phyloP scores from a whole-genome alignment of 2,888 invertebrate species.

The Ametastegia equiseti region DNA sequence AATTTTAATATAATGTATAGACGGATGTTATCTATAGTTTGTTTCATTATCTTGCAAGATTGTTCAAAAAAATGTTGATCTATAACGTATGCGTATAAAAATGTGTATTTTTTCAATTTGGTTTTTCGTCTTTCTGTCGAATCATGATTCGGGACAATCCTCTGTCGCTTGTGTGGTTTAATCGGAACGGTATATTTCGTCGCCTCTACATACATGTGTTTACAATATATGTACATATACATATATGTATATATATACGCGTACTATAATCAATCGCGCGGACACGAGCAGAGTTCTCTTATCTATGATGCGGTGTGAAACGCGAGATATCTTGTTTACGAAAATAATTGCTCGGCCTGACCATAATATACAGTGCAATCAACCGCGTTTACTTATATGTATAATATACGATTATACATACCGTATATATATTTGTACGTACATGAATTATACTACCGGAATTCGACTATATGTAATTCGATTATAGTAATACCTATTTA shows the following conservation, averaged over 20 bases:
- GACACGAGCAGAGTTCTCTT: background rate
- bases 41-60: background rate
- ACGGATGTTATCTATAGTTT: background rate
- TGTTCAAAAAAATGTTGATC: too few relatives aligned
- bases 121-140: constrained; percentile 22
- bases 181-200: background rate
- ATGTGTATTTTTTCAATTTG: constrained; percentile 19
- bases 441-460: too few relatives aligned
- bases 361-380: background rate
- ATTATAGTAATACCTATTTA: too few relatives aligned
- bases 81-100: too few relatives aligned
- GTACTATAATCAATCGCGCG: constrained; percentile 39
- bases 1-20: background rate
- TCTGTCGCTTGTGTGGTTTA: background rate
- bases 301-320: background rate
- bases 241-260: constrained; percentile 33
- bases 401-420: background rate
- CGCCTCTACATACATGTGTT: constrained; percentile 20
- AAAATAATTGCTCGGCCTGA: constrained; percentile 17
- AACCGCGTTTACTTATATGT: too few relatives aligned
- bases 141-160: background rate
- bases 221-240: constrained; percentile 31
- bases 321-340: constrained; percentile 17
- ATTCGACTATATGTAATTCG: too few relatives aligned
- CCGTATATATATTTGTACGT: too few relatives aligned